Base-by-base conservation (phyloP, 1,140 invertebrate genomes). In the Microplitis demolitor region DNA sequence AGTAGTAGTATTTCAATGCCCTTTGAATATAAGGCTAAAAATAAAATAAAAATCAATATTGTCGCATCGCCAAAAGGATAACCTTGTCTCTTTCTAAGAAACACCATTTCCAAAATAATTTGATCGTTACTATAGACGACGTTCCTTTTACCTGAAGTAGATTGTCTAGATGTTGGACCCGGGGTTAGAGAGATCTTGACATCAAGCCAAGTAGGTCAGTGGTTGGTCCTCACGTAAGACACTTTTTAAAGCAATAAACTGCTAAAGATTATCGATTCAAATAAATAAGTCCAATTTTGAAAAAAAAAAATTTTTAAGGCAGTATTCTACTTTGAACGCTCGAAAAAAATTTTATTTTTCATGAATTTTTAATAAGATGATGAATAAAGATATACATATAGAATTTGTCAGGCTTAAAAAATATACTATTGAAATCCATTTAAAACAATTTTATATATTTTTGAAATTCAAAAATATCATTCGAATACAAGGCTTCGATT, bases 161-260 rank as follows among this genome's bases (percentile, higher is more conserved):
- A 39, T 11, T 5, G 34, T 13, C 8, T 64, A 4, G 35, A 64
- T 64, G 45, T 39, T 64, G 62, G 62, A 13, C 4, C 8, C 60
- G 31, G 14, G 9, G 13, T n/a, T 14, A 35, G 14, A 45, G 35
- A 8, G 14, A 33, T 68, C 33, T 58, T 68, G 66, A 68, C 53
- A 56, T 0, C 34, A 16, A 34, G 53, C 66, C 66, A 68, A 68
- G 50, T 68, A n/a, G 66, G 66, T 68, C 66, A 68, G 35, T 16
- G 24, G 31, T 45, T 64, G 62, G 31, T 13, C 34, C 24, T 16
- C 24, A 37, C 24, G 14, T 68, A 68, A 68, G 66, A 68, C 53
- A 56, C 34, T 54, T 54, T 68, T 68, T 56, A 14, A 35, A 66
- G 8, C 50, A 16, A 66, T 51, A 66, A 53, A 53, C 64, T 33